Base-by-base conservation (phyloP, 2,888 invertebrate species). In the Brassicogethes aeneus region DNA sequence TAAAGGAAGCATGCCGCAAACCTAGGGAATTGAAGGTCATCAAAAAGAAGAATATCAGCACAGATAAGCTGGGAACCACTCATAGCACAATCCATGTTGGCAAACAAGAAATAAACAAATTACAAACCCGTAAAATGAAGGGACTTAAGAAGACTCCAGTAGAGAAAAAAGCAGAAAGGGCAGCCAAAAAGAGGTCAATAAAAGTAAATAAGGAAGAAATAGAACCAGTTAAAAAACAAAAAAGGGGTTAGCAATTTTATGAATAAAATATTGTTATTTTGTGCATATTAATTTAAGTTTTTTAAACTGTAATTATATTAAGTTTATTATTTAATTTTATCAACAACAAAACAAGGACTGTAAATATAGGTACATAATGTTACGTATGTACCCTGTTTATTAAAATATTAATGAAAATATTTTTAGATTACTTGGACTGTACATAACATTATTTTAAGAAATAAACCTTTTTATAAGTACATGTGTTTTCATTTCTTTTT, bases 1-100 rank as follows among this genome's bases (percentile, higher is more conserved):
- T 82, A 70, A 91, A 88, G 59, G 77, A 82, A 58, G 80, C 92
- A 0, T 83, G 85, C 61, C 85, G 76, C 51, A 78, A 84, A 65
- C 91, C 92, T 1, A 85, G 79, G 60, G 80, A 82, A 65, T 70
- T 87, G 3, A 87, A 80, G 71, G 73, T 77, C 1, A 82, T 82
- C 51, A 86, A 85, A 59, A 88, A 86, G 73, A 97, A 97, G 77
- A 99, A 99, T 64, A 77, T 95, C 42, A 79, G 82, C 1, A 77
- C 77, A 39, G 92, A 97, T 71, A 79, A 76, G 2, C 81, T 99
- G 59, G 97, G 96, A 40, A 85, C 85, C 5, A 89, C 83, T 55
- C 75, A 89, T 59, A 97, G 94, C 32, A 82, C 93, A 38, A 81
- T 99, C 42, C 99, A 99, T 68, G 79, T 99, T 73, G 88, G 89